Conservation (phyloP, 2,113 vertebrate species). For the Acrocephalus arundinaceus region DNA sequence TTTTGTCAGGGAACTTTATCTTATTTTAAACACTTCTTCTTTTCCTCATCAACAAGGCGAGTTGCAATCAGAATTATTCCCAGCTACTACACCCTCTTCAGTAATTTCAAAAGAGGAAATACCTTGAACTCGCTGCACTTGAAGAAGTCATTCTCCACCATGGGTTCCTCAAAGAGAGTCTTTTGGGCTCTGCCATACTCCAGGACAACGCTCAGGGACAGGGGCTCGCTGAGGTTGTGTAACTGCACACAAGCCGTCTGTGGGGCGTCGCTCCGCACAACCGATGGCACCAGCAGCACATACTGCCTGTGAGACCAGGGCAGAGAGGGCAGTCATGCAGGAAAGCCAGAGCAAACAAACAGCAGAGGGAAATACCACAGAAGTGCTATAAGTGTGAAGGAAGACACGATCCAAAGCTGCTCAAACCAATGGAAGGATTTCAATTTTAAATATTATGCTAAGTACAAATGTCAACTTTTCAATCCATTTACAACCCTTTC, state of each 20-base stretch:
- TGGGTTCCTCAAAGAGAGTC: not conserved
- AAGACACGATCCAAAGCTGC: not conserved
- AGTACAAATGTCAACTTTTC: not conserved
- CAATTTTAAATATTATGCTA: not conserved
- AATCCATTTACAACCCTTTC: not conserved
- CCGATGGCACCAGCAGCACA: slow-evolving; percentile 43
- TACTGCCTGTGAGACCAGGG: slow-evolving; percentile 41
- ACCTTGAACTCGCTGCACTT: slow-evolving; percentile 60
- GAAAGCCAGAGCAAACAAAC: not conserved
- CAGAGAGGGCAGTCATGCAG: not conserved
- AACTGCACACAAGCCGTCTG: slow-evolving; percentile 56
- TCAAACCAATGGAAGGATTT: not conserved
- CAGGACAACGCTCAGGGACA: not conserved
- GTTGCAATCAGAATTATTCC: not conserved
- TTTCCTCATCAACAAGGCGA: not conserved
- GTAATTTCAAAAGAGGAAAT: not conserved
- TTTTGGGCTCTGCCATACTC: not conserved
- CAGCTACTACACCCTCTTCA: not conserved
- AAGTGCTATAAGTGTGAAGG: fast-evolving
- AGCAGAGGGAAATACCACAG: not conserved
- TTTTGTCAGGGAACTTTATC: not conserved
- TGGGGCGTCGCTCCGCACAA: not conserved
- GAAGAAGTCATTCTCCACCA: slow-evolving; percentile 30
- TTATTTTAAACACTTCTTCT: not conserved
- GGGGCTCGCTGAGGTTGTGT: slow-evolving; percentile 10